Base-by-base conservation (phyloP, 2,113 vertebrate species). In the Peromyscus polionotus region DNA sequence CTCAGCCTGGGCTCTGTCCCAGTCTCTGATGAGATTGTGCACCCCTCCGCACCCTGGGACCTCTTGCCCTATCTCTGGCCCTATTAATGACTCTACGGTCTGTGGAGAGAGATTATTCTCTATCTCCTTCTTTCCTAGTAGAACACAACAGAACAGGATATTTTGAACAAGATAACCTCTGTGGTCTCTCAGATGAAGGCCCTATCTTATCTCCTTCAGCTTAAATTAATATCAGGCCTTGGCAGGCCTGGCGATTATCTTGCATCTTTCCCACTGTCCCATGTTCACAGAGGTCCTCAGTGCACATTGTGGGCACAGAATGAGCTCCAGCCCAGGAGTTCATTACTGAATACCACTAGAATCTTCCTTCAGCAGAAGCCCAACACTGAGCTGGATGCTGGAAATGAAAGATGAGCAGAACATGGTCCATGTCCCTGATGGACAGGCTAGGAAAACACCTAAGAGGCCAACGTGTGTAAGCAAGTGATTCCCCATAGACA, bases 201-300 rank as follows among this genome's bases (percentile, higher is more conserved):
- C 17, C 22, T 13, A 4, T 59, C 87, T 96, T 86, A 91, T 94
- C 93, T 94, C 59, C 61, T 90, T 48, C 70, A 9, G n/a, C 51
- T 80, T 95, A 94, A 91, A 89, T 96, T 91, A 95, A 80, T 48
- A 73, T 28, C 90, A 73, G 79, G 36, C 63, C 89, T 54, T 54
- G 42, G 94, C 3, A 1, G 68, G 36, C 54, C 94, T n/a, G 57
- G 17, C 39, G 57, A 91, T 93, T 88, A 85, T 81, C 91, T 76
- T 8, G 11, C 72, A 81, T 89, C 31, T 0, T 81, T 26, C 45
- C 12, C 42, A 67, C 51, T 57, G 45, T 12, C 17, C 79, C 65
- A 12, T 65, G 19, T 83, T 42, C 39, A 3, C 85, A 17, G 73
- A 88, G 45, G 54, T 22, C 77, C 76, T 48, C 0, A n/a, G 90